Conservation (phyloP, 2,888 invertebrate species). For the Melieria picta region DNA sequence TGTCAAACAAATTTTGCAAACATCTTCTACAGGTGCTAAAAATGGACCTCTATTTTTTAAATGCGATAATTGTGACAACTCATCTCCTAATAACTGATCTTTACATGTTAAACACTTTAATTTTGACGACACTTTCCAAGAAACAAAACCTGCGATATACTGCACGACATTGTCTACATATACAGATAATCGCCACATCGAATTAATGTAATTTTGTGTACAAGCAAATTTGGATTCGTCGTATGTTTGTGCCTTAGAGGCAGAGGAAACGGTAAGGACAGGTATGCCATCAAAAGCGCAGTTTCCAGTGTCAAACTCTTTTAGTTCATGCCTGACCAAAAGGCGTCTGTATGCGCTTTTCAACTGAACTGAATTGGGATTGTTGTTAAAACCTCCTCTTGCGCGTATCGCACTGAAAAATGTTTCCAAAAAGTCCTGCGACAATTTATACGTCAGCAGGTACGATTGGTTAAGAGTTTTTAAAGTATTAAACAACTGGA, state of each 20-base stretch:
- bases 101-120: too few species aligned
- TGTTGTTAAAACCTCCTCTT: slow-evolving; percentile 7
- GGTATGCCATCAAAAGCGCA: slow-evolving; percentile 7
- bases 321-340: neutral
- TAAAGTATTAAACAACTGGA: neutral
- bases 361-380: neutral
- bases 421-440: slow-evolving; percentile 11
- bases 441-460: slow-evolving; percentile 4
- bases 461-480: slow-evolving; percentile 1
- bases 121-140: too few species aligned
- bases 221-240: neutral
- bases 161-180: neutral
- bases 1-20: slow-evolving; percentile 4
- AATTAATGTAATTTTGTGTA: neutral
- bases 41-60: slow-evolving; percentile 5
- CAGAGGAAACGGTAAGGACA: slow-evolving; percentile 3
- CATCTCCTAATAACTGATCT: too few species aligned
- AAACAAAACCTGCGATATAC: slow-evolving; percentile 16
- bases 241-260: neutral
- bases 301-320: slow-evolving; percentile 3
- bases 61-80: neutral
- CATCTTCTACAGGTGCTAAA: slow-evolving; percentile 3
- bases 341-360: slow-evolving; percentile 11
- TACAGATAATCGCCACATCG: slow-evolving; percentile 3
- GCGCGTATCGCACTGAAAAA: neutral